Evolutionary conservation across 2,888 invertebrate genomes (phyloP), one percentile per base, ranked within the genome.

Genomic region (Epicampocera succincta): DNA sequence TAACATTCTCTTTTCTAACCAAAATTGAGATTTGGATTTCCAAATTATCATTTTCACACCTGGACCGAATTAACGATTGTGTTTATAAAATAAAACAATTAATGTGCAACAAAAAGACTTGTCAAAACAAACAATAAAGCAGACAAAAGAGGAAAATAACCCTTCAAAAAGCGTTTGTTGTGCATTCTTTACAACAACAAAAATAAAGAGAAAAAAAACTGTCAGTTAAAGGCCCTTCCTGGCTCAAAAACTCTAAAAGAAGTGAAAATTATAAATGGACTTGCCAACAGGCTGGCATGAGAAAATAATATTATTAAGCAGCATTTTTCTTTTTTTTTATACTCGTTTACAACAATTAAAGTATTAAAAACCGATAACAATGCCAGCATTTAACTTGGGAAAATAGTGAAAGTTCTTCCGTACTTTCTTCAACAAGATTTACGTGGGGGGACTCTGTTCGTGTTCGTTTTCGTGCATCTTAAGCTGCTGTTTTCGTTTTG

Each of bases 51-150:
- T 46, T 60, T 72, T 82, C 82, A 82, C 82, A 82, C 78, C 82
- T 82, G 78, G 78, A 75, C 66, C 48, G 29, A 25, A 13, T 66
- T 17, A 74, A 78, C 74, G 74, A 77, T 68, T 50, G 58, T 60
- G 46, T 42, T 46, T 19, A 46, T 58, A 42, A 60, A 66, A 71
- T 50, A 38, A 75, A 82, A 78, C 74, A 82, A 82, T 81, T 73
- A 65, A 66, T 50, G 17, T 19, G 15, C 33, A 42, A 76, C 74
- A 80, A 65, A 79, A 66, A 56, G 60, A 84, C 83, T 84, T 85
- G 85, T 85, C 85, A 85, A 85, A 85, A 85, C 83, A 85, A 84
- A 84, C 81, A 85, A 79, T 58, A 58, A 48, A 40, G 33, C 15
- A 15, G 25, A 56, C 21, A 44, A 83, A 40, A 40, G 56, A 80